Base-by-base conservation (phyloP, 2,113 vertebrate species). In the Dendrocopos noguchii region DNA sequence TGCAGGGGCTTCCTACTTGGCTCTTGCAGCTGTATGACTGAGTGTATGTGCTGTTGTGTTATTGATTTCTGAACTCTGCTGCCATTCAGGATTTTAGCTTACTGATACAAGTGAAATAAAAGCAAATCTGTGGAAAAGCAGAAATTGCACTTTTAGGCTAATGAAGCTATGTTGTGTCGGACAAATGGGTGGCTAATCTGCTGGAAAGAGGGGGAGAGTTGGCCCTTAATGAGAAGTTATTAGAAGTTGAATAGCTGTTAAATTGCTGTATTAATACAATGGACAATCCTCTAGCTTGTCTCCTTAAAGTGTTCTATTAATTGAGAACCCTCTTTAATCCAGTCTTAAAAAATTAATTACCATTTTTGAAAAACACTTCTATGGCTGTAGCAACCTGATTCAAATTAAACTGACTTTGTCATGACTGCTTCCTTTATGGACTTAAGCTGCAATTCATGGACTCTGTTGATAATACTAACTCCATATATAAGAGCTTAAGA, bases 321-420 rank as follows among this genome's bases (percentile, higher is more conserved):
- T 87, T 91, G 93, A 95, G 80, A 94, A 36, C 13, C 7, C 22
- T 39, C 46, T 87, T 91, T 86, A 89, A 96, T 96, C 57, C 59
- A 34, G 86, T 93, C 57, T 90, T 86, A 61, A 20, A 78, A 90
- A 91, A 92, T 91, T 90, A 95, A 95, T 96, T 93, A 93, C 67
- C 53, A 13, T 68, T 92, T 33, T 85, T 68, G 36, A 77, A 88
- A 94, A 93, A 71, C 72, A 75, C 3, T 85, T 66, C 47, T 95
- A 73, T 56, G 81, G 64, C 59, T 77, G 53, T 78, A 63, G 72
- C 5, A 20, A 64, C 87, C 57, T 53, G 64, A n/a, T 71, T 80
- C 25, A n/a, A 36, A 91, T 72, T 80, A 53, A 91, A 63, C 13
- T 56, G 21, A 82, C 57, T 73, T 34, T 88, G 50, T 25, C 80